Evolutionary conservation across 2,113 vertebrate genomes (phyloP).

Genomic region (Spheniscus mendiculus): DNA sequence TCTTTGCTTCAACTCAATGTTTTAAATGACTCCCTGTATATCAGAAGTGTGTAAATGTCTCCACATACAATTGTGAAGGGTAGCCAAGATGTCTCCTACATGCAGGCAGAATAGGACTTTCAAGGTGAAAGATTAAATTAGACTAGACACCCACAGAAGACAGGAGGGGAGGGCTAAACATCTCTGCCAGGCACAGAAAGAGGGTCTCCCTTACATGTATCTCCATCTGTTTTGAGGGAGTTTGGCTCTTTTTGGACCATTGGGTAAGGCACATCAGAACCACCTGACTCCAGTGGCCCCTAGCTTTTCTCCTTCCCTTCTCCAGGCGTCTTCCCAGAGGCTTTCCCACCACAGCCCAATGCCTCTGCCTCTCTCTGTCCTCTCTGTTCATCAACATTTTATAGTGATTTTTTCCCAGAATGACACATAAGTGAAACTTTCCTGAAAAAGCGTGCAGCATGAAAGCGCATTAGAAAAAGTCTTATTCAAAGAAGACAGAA

Average conservation of each 20-base stretch:
- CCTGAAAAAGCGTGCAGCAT: neutral
- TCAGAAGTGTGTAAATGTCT: neutral
- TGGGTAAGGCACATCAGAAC: neutral
- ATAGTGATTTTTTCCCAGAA: neutral
- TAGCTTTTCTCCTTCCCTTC: neutral
- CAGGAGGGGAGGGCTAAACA: neutral
- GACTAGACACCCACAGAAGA: neutral
- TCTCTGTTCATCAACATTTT: neutral
- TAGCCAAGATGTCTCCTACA: neutral
- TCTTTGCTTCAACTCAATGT: neutral
- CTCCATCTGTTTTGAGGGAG: neutral
- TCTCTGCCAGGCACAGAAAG: neutral
- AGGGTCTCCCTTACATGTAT: neutral
- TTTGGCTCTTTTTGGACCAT: neutral
- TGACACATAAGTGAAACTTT: neutral
- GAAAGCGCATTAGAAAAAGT: neutral
- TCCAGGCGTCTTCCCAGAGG: neutral
- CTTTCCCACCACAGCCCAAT: neutral
- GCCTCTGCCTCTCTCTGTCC: neutral
- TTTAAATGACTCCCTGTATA: neutral
- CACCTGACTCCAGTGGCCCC: neutral
- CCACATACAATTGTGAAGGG: neutral
- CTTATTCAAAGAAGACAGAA: neutral
- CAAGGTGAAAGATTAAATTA: neutral
- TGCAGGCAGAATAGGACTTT: neutral